phyloP scores from a whole-genome alignment of 2,888 invertebrate genomes.

The Synanthedon tipuliformis region DNA sequence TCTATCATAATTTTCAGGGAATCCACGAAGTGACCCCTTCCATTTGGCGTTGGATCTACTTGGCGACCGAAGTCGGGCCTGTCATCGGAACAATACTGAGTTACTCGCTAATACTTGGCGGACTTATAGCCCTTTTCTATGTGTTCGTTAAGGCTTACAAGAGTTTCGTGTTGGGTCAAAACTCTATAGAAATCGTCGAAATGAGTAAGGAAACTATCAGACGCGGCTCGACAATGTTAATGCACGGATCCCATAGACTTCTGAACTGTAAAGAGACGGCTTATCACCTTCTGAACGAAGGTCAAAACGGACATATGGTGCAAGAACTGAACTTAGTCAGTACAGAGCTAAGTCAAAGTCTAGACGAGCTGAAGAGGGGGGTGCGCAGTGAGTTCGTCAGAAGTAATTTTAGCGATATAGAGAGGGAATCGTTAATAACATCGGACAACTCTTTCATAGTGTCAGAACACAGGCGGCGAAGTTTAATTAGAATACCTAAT shows the following conservation, averaged over 20 bases:
- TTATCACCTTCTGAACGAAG: conserved; percentile 32
- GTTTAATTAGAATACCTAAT: conserved; percentile 6
- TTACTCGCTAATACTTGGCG: conserved; percentile 79
- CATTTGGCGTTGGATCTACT: conserved; percentile 84
- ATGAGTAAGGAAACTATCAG: conserved; percentile 79
- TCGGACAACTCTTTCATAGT: conserved; percentile 53
- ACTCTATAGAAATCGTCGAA: conserved; percentile 81
- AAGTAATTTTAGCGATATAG: conserved; percentile 34
- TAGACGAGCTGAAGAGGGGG: conserved; percentile 37
- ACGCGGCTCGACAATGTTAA: conserved; percentile 72
- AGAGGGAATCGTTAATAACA: conserved; percentile 44
- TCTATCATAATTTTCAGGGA: conserved; percentile 62
- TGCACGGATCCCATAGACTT: conserved; percentile 70
- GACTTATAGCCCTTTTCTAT: conserved; percentile 73
- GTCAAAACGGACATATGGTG: conserved; percentile 11
- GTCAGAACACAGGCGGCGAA: conserved; percentile 41
- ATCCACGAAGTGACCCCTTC: conserved; percentile 81
- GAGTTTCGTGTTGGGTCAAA: conserved; percentile 76
- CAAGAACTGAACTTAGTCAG: conserved; percentile 35
- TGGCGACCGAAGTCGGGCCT: conserved; percentile 83
- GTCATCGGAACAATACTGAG: conserved; percentile 76
- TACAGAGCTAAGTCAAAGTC: conserved; percentile 28
- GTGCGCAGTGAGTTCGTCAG: conserved; percentile 41
- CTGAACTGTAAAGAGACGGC: conserved; percentile 71
- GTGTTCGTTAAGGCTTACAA: conserved; percentile 82